These are phyloP conservation scores for Lithophane leautieri DNA, from an alignment of 2,888 invertebrate genomes.

Conservation along the genomic window DNA sequence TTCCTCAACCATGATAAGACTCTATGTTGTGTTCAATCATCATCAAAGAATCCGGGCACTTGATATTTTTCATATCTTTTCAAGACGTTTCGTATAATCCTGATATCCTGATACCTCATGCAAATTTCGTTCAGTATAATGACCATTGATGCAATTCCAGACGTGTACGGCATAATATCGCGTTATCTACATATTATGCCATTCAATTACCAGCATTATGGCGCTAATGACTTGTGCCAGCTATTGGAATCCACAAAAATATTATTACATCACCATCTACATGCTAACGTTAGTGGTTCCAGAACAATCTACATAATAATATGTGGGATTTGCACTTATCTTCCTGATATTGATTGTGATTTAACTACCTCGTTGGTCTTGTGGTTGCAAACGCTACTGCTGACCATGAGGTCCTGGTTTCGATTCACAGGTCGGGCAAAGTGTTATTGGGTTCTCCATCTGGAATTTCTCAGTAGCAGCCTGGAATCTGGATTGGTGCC, in stretches of 20 bases:
- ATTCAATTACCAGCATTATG: slow-evolving; percentile 47
- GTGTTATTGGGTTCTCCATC: too few relatives aligned
- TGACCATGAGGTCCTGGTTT: too few relatives aligned
- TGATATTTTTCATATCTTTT: background rate
- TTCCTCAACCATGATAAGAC: background rate
- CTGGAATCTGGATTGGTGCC: too few relatives aligned
- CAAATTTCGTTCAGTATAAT: slow-evolving; percentile 33
- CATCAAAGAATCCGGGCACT: background rate
- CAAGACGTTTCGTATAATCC: background rate
- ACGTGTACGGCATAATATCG: slow-evolving; percentile 28
- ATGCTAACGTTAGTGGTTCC: slow-evolving; percentile 22
- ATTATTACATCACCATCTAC: slow-evolving; percentile 30
- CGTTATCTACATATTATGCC: slow-evolving; percentile 23
- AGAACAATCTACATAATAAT: background rate
- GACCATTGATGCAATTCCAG: slow-evolving; percentile 9
- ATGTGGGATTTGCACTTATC: background rate
- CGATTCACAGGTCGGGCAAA: too few relatives aligned
- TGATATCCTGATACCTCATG: slow-evolving; percentile 15
- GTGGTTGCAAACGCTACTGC: too few relatives aligned
- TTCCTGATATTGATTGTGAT: background rate
- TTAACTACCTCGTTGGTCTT: too few relatives aligned
- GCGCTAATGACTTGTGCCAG: slow-evolving; percentile 33
- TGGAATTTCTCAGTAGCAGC: too few relatives aligned
- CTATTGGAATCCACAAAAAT: slow-evolving; percentile 44
- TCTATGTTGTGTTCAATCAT: too few relatives aligned